phyloP scores from a whole-genome alignment of 1,140 invertebrate genomes.

The Zaprionus inermis region DNA sequence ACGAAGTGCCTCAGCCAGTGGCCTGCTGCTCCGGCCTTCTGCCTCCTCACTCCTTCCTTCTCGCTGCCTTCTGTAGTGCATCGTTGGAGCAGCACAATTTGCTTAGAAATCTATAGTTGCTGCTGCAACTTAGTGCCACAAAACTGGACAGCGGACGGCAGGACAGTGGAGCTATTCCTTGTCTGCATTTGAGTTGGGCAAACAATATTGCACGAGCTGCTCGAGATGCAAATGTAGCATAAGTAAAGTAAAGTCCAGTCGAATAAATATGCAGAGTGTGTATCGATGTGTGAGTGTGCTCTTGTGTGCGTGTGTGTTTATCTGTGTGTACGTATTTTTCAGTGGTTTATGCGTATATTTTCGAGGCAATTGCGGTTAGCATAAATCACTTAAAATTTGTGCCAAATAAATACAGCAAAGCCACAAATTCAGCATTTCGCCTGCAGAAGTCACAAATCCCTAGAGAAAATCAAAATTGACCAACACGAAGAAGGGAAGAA shows the following conservation, averaged over 20 bases:
- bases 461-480: constrained; percentile 27
- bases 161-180: constrained; percentile 14
- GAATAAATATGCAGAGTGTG: constrained; percentile 71
- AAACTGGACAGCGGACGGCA: constrained; percentile 18
- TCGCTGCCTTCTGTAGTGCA: not conserved
- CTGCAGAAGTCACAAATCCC: constrained; percentile 61
- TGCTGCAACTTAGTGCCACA: constrained; percentile 54
- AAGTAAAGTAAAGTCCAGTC: constrained; percentile 77
- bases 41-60: not conserved
- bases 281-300: constrained; percentile 23
- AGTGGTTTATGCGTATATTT: constrained; percentile 54
- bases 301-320: constrained; percentile 8
- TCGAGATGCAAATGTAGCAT: constrained; percentile 65
- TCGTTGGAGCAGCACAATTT: constrained; percentile 27
- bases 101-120: constrained; percentile 50
- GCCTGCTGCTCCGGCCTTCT: not conserved
- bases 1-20: not conserved
- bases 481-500: constrained; percentile 2
- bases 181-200: constrained; percentile 63
- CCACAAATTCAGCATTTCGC: constrained; percentile 66
- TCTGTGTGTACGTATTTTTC: constrained; percentile 58
- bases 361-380: constrained; percentile 73
- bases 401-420: constrained; percentile 74
- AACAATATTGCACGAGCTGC: constrained; percentile 59
- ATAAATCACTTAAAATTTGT: constrained; percentile 83